A percentile compares a stretch with the other conserved stretches of the same genome.
These are phyloP conservation scores for Carassius auratus DNA, from an alignment of 2,113 vertebrate species.

Conservation along the genomic window DNA sequence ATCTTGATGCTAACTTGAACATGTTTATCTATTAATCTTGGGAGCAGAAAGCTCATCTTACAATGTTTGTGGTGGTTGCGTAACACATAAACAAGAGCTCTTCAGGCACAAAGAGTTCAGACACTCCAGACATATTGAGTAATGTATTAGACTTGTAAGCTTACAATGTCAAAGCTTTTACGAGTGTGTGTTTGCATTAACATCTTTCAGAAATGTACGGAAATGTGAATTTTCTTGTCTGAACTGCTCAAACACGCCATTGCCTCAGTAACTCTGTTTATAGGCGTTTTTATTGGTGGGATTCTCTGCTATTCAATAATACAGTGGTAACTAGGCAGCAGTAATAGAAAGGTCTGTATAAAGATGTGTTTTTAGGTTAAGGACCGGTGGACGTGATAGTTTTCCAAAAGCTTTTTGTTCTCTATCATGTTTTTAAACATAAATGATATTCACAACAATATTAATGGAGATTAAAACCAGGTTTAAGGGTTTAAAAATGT, in stretches of 20 bases:
- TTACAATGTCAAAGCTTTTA: background rate
- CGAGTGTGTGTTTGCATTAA: background rate
- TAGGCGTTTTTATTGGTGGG: background rate
- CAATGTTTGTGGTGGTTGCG: background rate
- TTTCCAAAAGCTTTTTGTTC: background rate
- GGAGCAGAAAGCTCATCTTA: background rate
- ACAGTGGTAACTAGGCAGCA: background rate
- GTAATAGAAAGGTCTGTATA: background rate
- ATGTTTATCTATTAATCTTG: background rate
- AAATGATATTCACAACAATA: background rate
- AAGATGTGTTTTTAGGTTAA: background rate
- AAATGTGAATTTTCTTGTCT: too few species aligned
- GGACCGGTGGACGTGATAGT: background rate
- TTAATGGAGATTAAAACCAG: background rate
- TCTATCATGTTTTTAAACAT: background rate
- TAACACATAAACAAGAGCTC: slow-evolving; percentile 16
- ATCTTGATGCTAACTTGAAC: too few species aligned
- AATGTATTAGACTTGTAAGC: background rate
- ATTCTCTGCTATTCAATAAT: background rate
- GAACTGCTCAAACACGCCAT: background rate
- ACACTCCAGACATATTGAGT: background rate
- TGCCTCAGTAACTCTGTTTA: background rate
- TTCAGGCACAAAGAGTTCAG: slow-evolving; percentile 8
- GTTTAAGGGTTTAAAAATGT: background rate
- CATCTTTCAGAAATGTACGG: background rate